Evolutionary conservation across 2,113 vertebrate genomes (phyloP), one percentile per base, ranked within the genome.

Genomic region (Cyphomyrus plagiostoma): DNA sequence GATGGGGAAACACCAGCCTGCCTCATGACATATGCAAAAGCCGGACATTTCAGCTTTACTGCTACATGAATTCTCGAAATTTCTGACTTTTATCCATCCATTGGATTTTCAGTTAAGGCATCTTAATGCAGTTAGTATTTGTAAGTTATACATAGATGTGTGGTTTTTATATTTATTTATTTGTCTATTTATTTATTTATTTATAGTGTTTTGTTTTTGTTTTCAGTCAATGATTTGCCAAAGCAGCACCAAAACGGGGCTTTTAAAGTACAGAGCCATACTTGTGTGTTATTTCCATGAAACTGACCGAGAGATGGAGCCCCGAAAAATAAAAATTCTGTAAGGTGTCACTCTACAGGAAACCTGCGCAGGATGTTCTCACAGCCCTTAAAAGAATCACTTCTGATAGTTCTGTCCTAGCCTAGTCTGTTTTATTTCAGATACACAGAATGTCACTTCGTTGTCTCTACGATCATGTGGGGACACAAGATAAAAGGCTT

Each of bases 21-120:
- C 91, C 93, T 94, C 94, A 89, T 94, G 50, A 91, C 91, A 86
- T 95, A 96, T 96, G 95, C 95, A 95, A 96, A 94, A 91, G 89
- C 91, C 91, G 91, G 91, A 92, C 92, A 91, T 88, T 88, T 93
- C 88, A 90, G 86, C 89, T 82, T 88, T 70, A 42, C 77, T 48
- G 30, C 89, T 88, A 80, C 30, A 91, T 88, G 85, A 88, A 90
- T 30, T 91, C 90, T 90, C 42, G 50, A 89, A 92, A 92, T 62
- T 88, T 66, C 90, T 90, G 89, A 85, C 86, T 74, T 89, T 70
- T 15, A 90, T 52, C 91, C 39, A 88, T 91, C 87, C 89, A 48
- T 80, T 77, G 19, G 88, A 87, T 66, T 89, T 50, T 48, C 35
- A 77, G 50, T 49, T 91, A 21, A 4, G 77, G 74, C 90, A 82